Percentiles rank a stretch among this genome's conserved stretches.
These are phyloP conservation scores for Noctua janthina DNA, from an alignment of 2,888 invertebrate genomes.

Conservation along the genomic window DNA sequence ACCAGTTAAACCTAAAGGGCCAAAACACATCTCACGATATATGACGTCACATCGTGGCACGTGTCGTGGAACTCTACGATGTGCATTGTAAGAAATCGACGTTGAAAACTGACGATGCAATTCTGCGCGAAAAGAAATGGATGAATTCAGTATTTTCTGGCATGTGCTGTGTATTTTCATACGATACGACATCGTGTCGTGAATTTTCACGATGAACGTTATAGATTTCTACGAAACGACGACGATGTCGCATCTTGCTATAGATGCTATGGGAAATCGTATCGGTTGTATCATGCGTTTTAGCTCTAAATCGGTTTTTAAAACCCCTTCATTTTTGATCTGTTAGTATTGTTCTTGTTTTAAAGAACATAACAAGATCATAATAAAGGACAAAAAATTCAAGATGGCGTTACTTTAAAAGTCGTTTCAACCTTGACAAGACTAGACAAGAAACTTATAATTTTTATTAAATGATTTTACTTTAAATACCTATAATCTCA, in stretches of 20 bases:
- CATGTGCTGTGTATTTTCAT: background rate
- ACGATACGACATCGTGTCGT: background rate
- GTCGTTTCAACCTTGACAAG: background rate
- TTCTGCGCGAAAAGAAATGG: background rate
- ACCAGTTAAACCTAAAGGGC: background rate
- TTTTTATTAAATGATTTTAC: slow-evolving; percentile 28
- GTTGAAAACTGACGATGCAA: background rate
- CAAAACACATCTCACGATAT: background rate
- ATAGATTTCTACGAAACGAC: background rate
- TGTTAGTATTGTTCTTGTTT: background rate
- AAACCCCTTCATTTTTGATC: background rate
- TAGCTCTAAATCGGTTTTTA: too few species aligned
- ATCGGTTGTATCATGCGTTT: too few species aligned
- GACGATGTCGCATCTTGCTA: background rate
- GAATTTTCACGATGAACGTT: background rate
- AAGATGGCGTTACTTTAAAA: background rate
- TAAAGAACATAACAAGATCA: background rate
- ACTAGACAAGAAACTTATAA: background rate
- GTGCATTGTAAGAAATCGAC: background rate
- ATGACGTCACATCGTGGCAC: background rate
- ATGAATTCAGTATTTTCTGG: background rate
- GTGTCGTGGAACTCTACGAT: background rate
- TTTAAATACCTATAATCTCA: slow-evolving; percentile 37
- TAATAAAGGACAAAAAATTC: background rate
- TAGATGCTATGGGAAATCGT: too few species aligned